Evolutionary conservation across 2,888 invertebrate genomes (phyloP).

Genomic region (Meandrusa payeni): DNA sequence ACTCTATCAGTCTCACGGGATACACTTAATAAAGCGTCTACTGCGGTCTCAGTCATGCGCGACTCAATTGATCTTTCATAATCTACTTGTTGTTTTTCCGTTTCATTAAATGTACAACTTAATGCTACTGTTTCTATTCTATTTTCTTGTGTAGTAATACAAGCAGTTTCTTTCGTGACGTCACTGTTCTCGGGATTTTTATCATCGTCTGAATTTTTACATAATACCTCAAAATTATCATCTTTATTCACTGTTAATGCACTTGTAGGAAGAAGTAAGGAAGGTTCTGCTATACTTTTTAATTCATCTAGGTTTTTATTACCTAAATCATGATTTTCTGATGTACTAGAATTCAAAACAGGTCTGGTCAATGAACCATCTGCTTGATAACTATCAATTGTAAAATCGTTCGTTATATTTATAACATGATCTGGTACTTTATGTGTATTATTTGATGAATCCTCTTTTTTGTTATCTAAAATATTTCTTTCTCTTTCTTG

Average conservation of each 20-base stretch:
- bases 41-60: slow-evolving; percentile 67
- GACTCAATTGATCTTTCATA: slow-evolving; percentile 38
- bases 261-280: neutral
- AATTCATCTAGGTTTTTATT: neutral
- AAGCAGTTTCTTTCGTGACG: neutral
- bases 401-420: slow-evolving; percentile 17
- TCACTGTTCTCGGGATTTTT: slow-evolving; percentile 1
- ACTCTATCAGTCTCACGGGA: slow-evolving; percentile 69
- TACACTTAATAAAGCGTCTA: slow-evolving; percentile 70
- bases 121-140: neutral
- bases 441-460: slow-evolving; percentile 25
- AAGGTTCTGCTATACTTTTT: slow-evolving; percentile 1
- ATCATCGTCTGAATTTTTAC: neutral
- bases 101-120: slow-evolving; percentile 1
- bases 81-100: slow-evolving; percentile 12
- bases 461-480: slow-evolving; percentile 28
- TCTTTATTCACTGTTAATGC: neutral
- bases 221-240: neutral
- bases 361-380: neutral
- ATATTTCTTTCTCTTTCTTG: slow-evolving; percentile 47
- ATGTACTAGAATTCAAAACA: neutral
- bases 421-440: slow-evolving; percentile 13
- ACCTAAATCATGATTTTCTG: neutral
- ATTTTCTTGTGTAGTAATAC: neutral
- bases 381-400: neutral